phyloP scores from a whole-genome alignment of 2,888 invertebrate species.

The Suillia variegata region DNA sequence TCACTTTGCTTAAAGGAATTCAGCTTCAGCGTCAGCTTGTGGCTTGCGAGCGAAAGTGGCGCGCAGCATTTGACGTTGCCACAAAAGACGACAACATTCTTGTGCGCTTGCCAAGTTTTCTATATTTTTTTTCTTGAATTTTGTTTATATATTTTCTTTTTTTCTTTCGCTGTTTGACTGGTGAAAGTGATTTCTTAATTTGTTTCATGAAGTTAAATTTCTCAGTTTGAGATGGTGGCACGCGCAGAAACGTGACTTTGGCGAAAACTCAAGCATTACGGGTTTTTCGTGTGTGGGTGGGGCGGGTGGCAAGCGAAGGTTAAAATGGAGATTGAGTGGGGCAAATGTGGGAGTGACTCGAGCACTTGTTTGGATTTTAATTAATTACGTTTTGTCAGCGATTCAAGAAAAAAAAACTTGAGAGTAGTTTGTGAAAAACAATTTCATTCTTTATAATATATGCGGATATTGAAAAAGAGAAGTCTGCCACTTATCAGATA shows the following conservation, averaged over 20 bases:
- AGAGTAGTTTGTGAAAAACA: too few species aligned
- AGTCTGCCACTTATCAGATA: too few species aligned
- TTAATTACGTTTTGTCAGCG: background rate
- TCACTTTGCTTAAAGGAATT: background rate
- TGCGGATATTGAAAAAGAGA: too few species aligned
- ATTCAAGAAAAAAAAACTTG: background rate
- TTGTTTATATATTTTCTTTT: background rate
- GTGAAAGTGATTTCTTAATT: slow-evolving; percentile 55
- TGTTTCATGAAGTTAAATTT: slow-evolving; percentile 27
- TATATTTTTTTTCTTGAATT: too few species aligned
- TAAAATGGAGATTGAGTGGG: too few species aligned
- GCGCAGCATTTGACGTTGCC: too few species aligned
- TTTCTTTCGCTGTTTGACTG: background rate
- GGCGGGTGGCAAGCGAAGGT: too few species aligned
- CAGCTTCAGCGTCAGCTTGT: background rate
- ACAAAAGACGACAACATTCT: too few species aligned
- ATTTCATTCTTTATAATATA: too few species aligned
- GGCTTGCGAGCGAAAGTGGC: too few species aligned
- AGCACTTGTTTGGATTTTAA: background rate
- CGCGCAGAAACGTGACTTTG: slow-evolving; percentile 43
- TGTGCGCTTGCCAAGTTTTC: too few species aligned
- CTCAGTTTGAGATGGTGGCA: slow-evolving; percentile 7
- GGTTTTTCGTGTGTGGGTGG: slow-evolving; percentile 9
- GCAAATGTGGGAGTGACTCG: background rate
- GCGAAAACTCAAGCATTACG: slow-evolving; percentile 47